phyloP scores from a whole-genome alignment of 2,113 vertebrate species.

The Cairina moschata region DNA sequence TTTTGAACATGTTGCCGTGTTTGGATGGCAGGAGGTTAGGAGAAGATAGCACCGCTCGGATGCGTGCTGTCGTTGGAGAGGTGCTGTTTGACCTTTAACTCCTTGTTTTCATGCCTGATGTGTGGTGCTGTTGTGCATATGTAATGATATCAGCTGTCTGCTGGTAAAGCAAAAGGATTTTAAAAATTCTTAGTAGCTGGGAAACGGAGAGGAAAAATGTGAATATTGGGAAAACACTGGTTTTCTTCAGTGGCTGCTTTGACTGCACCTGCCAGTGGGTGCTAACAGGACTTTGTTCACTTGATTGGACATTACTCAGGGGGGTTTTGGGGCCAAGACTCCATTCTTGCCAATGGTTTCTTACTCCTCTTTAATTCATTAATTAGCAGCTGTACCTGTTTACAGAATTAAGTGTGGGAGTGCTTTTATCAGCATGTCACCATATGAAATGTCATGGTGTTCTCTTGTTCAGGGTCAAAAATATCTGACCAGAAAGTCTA shows the following conservation, averaged over 20 bases:
- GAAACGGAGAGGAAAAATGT: not conserved
- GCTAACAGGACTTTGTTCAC: not conserved
- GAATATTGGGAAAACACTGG: not conserved
- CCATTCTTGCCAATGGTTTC: not conserved
- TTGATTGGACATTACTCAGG: not conserved
- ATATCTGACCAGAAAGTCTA: not conserved
- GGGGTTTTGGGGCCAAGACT: constrained; percentile 30
- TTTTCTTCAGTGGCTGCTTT: not conserved
- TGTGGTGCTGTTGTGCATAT: not conserved
- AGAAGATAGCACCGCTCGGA: not conserved
- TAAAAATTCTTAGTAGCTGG: not conserved
- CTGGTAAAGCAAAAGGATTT: not conserved
- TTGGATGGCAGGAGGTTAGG: constrained; percentile 24
- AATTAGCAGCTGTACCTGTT: constrained; percentile 20
- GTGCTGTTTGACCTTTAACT: not conserved
- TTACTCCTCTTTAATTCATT: constrained; percentile 13
- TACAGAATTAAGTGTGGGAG: not conserved
- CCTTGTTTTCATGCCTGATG: not conserved
- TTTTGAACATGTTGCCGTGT: not conserved
- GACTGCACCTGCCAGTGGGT: not conserved
- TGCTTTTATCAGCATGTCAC: not conserved
- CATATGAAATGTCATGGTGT: not conserved
- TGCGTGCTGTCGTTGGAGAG: not conserved
- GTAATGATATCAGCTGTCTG: not conserved
- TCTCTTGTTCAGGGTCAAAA: not conserved